Percentiles rank a stretch among this genome's conserved stretches.
phyloP scores from a whole-genome alignment of 1,140 invertebrate species.

The Sminthurides bifidus region DNA sequence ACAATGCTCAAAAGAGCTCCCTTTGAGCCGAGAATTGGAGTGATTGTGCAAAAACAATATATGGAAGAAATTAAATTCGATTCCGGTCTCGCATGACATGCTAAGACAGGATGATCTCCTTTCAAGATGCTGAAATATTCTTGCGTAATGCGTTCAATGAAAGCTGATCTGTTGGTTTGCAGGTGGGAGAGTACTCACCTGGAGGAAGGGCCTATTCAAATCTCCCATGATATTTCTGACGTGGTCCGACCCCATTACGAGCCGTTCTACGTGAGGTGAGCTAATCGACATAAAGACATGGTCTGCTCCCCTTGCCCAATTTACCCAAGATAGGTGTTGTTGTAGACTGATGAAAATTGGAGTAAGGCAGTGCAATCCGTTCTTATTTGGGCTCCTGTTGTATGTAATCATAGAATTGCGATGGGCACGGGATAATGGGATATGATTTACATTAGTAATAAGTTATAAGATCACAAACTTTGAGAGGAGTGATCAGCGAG shows the following conservation, averaged over 20 bases:
- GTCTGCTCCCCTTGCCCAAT: no score
- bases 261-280: conserved; percentile 38
- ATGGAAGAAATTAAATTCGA: neutral
- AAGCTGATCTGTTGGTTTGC: neutral
- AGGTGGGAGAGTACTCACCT: conserved; percentile 21
- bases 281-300: no score
- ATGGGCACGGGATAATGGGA: no score
- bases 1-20: no score
- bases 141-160: neutral
- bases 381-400: no score
- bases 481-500: no score
- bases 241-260: conserved; percentile 35
- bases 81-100: neutral
- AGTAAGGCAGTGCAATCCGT: no score
- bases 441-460: no score
- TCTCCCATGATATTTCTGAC: conserved; percentile 24
- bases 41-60: neutral
- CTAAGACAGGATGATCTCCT: no score
- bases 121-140: neutral
- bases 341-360: no score
- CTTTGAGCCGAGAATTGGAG: neutral
- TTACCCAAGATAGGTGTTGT: neutral
- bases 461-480: no score
- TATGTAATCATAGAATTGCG: no score
- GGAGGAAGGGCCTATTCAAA: conserved; percentile 20